Evolutionary conservation across 2,113 vertebrate species (phyloP).

Genomic region (Nothocercus nigrocapillus): DNA sequence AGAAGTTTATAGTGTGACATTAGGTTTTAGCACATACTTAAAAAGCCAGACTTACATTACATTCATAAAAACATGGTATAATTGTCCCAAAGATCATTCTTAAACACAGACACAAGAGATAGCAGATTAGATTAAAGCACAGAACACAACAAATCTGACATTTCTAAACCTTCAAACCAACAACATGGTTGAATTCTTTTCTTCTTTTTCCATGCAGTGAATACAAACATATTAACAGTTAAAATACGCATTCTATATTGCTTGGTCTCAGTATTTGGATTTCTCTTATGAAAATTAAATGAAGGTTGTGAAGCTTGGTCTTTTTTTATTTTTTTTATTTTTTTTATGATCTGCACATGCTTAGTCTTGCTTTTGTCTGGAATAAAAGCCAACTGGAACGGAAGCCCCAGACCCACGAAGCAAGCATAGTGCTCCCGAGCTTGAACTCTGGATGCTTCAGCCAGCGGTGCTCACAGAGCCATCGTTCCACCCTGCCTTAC

Average conservation of each 20-base stretch:
- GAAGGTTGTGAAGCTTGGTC: background rate
- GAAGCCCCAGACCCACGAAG: background rate
- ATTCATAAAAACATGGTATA: slow-evolving; percentile 15
- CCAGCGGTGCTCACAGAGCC: background rate
- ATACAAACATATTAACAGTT: background rate
- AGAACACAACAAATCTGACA: background rate
- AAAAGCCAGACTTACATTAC: background rate
- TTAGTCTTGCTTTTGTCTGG: background rate
- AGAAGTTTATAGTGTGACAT: slow-evolving; percentile 1
- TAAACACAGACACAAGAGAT: background rate
- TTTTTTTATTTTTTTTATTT: background rate
- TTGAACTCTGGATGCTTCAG: background rate
- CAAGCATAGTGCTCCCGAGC: background rate
- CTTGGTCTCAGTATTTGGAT: background rate
- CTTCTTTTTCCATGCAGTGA: background rate
- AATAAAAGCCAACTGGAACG: background rate
- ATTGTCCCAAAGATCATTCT: background rate
- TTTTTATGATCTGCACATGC: background rate
- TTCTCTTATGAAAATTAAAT: background rate
- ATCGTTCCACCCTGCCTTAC: background rate
- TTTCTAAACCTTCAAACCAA: background rate
- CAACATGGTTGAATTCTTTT: background rate
- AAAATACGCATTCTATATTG: background rate
- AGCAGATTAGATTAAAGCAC: background rate
- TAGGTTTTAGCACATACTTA: slow-evolving; percentile 39